Evolutionary conservation across 2,888 invertebrate species (phyloP).

Genomic region (Hydroisotoma schaefferi): DNA sequence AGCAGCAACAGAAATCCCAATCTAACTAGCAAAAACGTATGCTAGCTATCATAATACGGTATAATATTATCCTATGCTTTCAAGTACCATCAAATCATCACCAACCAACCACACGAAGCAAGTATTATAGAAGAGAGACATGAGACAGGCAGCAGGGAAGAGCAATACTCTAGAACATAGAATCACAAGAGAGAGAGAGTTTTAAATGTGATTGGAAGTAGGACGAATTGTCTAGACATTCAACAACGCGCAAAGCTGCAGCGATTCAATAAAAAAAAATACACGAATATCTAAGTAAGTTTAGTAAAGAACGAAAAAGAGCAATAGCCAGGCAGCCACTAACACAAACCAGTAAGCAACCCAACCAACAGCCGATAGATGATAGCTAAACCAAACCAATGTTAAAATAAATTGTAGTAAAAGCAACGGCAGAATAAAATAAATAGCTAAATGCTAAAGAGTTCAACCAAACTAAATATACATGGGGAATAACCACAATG

Average conservation of each 20-base stretch:
- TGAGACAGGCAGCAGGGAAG: not conserved
- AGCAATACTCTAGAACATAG: conserved; percentile 16
- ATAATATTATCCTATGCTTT: too few species aligned
- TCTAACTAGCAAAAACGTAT: too few species aligned
- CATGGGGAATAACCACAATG: conserved; percentile 10
- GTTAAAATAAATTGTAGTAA: too few species aligned
- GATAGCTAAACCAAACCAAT: too few species aligned
- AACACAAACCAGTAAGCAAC: not conserved
- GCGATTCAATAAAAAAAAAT: too few species aligned
- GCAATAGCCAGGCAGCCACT: not conserved
- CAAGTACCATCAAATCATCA: too few species aligned
- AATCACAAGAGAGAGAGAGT: conserved; percentile 14
- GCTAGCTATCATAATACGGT: too few species aligned
- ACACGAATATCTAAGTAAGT: too few species aligned
- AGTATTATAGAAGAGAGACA: too few species aligned
- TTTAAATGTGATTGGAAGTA: conserved; percentile 29
- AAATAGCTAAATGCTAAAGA: conserved; percentile 1
- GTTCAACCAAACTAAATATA: conserved; percentile 11
- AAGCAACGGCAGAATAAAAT: too few species aligned
- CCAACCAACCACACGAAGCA: conserved; percentile 1
- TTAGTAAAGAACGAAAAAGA: not conserved
- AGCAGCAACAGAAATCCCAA: not conserved
- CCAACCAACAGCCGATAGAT: not conserved
- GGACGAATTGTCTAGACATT: conserved; percentile 43
- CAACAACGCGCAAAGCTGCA: conserved; percentile 1